Evolutionary conservation across 2,797 vertebrate genomes (phyloP), one percentile per base, ranked within the genome.

Genomic region (Halcyon badia): DNA sequence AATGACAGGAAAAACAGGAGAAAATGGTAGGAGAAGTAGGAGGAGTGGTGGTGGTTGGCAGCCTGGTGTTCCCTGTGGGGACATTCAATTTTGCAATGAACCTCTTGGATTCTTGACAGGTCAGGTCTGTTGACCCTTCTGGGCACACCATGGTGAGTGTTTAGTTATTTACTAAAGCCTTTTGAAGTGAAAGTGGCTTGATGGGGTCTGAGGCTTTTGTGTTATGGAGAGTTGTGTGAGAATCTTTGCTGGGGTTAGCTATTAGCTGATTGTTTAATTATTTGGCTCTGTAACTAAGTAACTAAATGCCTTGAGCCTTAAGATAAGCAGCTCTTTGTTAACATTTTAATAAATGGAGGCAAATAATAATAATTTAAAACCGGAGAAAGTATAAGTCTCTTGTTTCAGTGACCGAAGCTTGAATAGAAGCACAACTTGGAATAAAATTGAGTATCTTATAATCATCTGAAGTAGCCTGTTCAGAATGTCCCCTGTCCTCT

Each of bases 251-350:
- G 90, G 93, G 88, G 92, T 96, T 96, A 92, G 95, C 94, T 79
- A 93, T 96, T 96, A 96, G 97, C 86, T 85, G 85, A 93, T 94
- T 20, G 62, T 80, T 95, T 94, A 80, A 85, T 96, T 96, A 96
- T 92, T 96, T 97, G 95, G 75, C 78, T 96, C 95, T 97, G 96
- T 96, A 96, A 96, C 93, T 96, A 87, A 92, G 96, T 96, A 97
- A 97, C 93, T 96, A 92, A 87, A 93, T 95, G 90, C 88, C 94
- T 90, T 92, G 41, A 93, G 95, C 81, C 62, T 94, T 79, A 77
- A 97, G 96, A 97, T 96, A 96, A 97, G 91, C 85, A 89, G 83
- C 21, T 83, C 86, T 95, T 94, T 96, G 96, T 96, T 96, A 96
- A 54, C 54, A 5, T 93, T 92, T 87, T 92, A 92, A 94, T 92